phyloP scores from a whole-genome alignment of 2,113 vertebrate genomes.

The Megaleporinus macrocephalus region DNA sequence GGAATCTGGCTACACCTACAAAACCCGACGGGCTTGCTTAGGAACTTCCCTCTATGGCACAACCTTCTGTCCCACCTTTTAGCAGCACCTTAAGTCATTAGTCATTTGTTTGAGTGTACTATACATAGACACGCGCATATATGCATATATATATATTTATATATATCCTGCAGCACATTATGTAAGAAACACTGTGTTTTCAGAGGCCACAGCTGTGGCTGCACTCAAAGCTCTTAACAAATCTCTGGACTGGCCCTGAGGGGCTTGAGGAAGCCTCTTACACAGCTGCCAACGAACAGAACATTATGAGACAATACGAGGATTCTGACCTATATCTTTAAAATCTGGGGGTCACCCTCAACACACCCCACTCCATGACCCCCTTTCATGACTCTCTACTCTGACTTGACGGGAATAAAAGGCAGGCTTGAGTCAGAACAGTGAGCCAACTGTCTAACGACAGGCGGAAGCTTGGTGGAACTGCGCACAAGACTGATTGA shows the following conservation, averaged over 20 bases:
- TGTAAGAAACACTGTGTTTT: too few species aligned
- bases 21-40: not conserved
- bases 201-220: slow-evolving; percentile 7
- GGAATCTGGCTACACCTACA: not conserved
- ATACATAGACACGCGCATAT: too few species aligned
- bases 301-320: slow-evolving; percentile 57
- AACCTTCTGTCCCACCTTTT: not conserved
- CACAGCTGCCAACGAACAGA: slow-evolving; percentile 61
- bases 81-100: not conserved
- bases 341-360: slow-evolving; percentile 74
- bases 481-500: slow-evolving; percentile 76
- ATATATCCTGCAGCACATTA: too few species aligned
- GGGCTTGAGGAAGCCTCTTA: slow-evolving; percentile 55
- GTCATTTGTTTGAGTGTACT: too few species aligned
- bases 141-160: too few species aligned
- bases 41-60: not conserved
- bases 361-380: slow-evolving; percentile 58
- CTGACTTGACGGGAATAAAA: slow-evolving; percentile 70
- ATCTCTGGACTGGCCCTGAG: slow-evolving; percentile 57
- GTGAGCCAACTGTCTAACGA: slow-evolving; percentile 69
- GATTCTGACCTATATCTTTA: slow-evolving; percentile 77
- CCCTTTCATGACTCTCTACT: slow-evolving; percentile 59
- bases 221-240: slow-evolving; percentile 63
- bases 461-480: slow-evolving; percentile 68
- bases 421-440: slow-evolving; percentile 75